A percentile compares a stretch with the other conserved stretches of the same genome.
Evolutionary conservation across 2,113 vertebrate genomes (phyloP).

Genomic region (Ceyx cyanopectus): DNA sequence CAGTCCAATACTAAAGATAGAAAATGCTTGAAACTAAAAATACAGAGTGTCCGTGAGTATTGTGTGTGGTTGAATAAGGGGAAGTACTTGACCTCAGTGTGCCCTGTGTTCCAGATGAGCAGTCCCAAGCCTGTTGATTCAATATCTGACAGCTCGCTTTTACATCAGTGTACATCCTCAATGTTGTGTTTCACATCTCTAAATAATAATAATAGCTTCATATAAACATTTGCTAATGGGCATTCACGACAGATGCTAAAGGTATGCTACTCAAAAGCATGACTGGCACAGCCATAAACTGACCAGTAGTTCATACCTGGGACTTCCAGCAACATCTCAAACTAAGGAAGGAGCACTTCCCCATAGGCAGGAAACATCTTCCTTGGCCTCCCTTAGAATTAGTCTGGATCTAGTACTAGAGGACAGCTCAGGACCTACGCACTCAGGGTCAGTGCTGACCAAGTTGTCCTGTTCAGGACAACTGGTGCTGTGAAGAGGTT

Average conservation of each 20-base stretch:
- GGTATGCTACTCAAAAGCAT: neutral
- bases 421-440: neutral
- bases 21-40: neutral
- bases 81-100: constrained; percentile 41
- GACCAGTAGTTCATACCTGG: neutral
- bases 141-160: neutral
- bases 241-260: neutral
- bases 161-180: neutral
- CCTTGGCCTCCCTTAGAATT: neutral
- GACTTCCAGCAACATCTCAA: neutral
- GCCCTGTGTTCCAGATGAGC: constrained; percentile 44
- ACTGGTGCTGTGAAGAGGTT: neutral
- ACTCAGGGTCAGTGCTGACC: neutral
- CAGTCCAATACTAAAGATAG: neutral
- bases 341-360: neutral
- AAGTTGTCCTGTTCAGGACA: neutral
- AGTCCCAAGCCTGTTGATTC: neutral
- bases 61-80: constrained; percentile 40
- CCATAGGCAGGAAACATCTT: neutral
- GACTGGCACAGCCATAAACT: neutral
- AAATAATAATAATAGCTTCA: neutral
- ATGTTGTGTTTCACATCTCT: neutral
- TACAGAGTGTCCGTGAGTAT: neutral
- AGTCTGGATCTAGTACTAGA: neutral
- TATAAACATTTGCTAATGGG: neutral